These are phyloP conservation scores for Gymnopithys bicolor DNA, from an alignment of 2,797 vertebrate species.

Conservation along the genomic window DNA sequence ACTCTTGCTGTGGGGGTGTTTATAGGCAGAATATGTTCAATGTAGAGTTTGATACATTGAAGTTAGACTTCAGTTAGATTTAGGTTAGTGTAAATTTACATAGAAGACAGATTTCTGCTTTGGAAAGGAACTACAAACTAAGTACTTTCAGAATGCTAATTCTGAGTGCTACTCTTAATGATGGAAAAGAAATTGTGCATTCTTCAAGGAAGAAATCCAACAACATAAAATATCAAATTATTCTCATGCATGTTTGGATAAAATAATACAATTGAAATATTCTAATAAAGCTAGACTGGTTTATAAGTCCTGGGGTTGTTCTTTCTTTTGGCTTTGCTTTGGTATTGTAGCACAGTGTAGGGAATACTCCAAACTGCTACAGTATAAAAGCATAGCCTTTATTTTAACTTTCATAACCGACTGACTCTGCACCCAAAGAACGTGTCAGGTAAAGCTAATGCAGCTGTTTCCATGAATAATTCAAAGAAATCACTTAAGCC, in stretches of 20 bases:
- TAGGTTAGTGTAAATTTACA: not conserved
- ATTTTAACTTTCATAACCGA: not conserved
- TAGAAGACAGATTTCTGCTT: not conserved
- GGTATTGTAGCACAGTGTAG: not conserved
- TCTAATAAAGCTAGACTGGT: not conserved
- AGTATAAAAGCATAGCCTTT: not conserved
- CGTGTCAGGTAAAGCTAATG: not conserved
- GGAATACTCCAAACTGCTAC: not conserved
- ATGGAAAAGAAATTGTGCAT: not conserved
- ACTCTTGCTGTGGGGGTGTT: conserved; percentile 22
- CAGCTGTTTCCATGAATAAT: conserved; percentile 2
- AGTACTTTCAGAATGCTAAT: not conserved
- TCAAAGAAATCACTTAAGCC: conserved; percentile 16
- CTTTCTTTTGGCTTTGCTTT: not conserved
- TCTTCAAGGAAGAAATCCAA: not conserved
- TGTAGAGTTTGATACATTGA: not conserved
- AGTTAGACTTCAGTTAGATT: not conserved
- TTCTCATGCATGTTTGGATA: not conserved
- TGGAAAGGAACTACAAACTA: not conserved
- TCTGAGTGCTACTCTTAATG: not conserved
- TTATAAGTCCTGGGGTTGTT: not conserved
- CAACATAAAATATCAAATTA: not conserved
- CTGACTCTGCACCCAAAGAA: not conserved
- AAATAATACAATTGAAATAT: not conserved
- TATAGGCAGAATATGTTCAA: conserved; percentile 24